Base-by-base conservation (phyloP, 1,140 invertebrate genomes). In the Chelonus insularis region DNA sequence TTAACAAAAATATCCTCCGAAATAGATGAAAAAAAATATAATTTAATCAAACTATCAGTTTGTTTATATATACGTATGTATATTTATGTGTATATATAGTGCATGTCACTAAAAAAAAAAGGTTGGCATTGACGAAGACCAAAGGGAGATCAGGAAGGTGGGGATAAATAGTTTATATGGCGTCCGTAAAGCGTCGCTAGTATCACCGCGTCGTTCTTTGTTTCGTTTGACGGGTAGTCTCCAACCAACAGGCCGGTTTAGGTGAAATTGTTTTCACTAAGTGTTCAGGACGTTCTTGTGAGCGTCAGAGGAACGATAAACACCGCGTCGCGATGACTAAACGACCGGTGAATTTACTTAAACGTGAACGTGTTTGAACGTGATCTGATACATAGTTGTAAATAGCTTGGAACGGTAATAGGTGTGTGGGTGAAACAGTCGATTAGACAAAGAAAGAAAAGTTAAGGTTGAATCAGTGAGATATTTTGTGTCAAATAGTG, bases 121-220 rank as follows among this genome's bases (percentile, higher is more conserved):
- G 25, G 7, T 29, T 29, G 25, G 25, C 25, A 29, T 29, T 29
- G 25, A 29, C 25, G 25, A 29, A 43, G 16, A 4, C 14, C 6
- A 43, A 43, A 43, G 16, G 18, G 18, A 18, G 16, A 16, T 18
- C 16, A 18, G 18, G n/a, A 51, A 43, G 16, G 47, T 25, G 18
- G 34, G 32, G 34, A 43, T 20, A 54, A 25, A 34, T 14, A 20
- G 12, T 25, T 54, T 39, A 25, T 36, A 21, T 43, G n/a, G 50
- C 50, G 50, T 41, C 57, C 65, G 59, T 34, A 21, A 21, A 25
- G 57, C 54, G 75, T 69, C 72, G 73, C 71, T 69, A 63, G 18
- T n/a, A 21, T 69, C 75, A 34, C 39, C 72, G 79, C 79, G 79
- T 81, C 77, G 77, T 80, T 80, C 79, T 81, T 81, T 81, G 79